phyloP scores from a whole-genome alignment of 2,888 invertebrate species.

The Tubulanus polymorphus region DNA sequence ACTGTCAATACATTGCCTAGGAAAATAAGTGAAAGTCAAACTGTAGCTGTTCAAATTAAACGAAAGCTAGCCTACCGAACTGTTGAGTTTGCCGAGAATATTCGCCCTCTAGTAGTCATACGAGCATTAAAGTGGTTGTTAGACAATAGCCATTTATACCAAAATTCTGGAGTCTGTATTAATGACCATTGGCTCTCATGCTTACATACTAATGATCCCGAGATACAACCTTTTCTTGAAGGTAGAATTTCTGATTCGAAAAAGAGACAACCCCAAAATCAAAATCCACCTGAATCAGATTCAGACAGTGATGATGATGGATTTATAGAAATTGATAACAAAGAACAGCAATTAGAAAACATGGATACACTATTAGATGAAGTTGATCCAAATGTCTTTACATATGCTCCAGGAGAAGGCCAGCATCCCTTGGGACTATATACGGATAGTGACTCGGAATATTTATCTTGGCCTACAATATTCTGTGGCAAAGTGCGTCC shows the following conservation, averaged over 20 bases:
- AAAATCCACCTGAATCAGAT: too few species aligned
- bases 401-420: neutral
- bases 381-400: neutral
- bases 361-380: conserved; percentile 1
- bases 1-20: conserved; percentile 24
- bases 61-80: conserved; percentile 7
- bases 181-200: neutral
- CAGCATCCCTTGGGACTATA: neutral
- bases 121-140: conserved; percentile 21
- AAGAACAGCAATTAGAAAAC: neutral
- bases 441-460: conserved; percentile 12
- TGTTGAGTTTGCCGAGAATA: conserved; percentile 14
- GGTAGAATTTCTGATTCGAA: neutral
- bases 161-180: neutral
- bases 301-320: neutral
- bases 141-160: neutral
- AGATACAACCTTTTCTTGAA: neutral
- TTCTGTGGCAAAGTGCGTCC: conserved; percentile 12
- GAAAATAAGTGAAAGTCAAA: conserved; percentile 7
- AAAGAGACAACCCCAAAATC: too few species aligned
- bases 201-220: neutral
- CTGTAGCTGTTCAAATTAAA: neutral
- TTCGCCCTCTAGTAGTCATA: conserved; percentile 18
- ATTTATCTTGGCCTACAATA: conserved; percentile 12
- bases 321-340: neutral